These are phyloP conservation scores for Temnopleurus reevesii DNA, from an alignment of 53 echinoderm and acorn worm genomes.

Conservation along the genomic window DNA sequence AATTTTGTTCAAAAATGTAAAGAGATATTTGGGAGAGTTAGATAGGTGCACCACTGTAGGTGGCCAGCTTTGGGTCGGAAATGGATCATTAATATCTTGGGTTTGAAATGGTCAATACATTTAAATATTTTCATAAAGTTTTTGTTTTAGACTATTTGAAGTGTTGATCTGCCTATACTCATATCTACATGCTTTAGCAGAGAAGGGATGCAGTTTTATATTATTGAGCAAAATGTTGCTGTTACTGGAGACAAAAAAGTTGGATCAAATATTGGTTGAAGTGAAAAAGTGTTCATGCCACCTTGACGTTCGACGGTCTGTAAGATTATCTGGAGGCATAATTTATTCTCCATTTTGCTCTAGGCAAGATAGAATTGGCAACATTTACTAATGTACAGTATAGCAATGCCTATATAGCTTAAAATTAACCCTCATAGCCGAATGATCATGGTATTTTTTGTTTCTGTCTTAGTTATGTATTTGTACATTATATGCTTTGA, in stretches of 20 bases:
- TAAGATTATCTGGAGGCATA: not conserved
- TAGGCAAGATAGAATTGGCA: not conserved
- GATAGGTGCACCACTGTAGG: not conserved
- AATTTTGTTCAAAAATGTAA: conserved; percentile 1
- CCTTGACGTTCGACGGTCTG: not conserved
- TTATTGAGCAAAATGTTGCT: not conserved
- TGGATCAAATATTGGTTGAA: conserved; percentile 2
- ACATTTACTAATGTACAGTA: not conserved
- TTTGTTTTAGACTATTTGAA: not conserved
- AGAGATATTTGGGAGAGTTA: not conserved
- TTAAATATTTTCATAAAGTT: not conserved
- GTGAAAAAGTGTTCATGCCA: conserved; percentile 4
- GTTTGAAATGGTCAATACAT: not conserved
- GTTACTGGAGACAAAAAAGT: not conserved
- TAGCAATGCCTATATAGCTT: conserved; percentile 12
- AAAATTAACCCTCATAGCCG: not conserved
- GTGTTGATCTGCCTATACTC: conserved; percentile 2
- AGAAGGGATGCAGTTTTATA: not conserved
- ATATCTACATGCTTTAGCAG: not conserved
- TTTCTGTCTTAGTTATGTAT: conserved; percentile 29
- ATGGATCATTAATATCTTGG: not conserved
- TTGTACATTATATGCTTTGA: conserved; percentile 38
- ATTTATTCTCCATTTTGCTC: not conserved
- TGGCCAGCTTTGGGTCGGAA: not conserved
- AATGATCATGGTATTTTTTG: not conserved